Evolutionary conservation across 2,888 invertebrate genomes (phyloP), one percentile per base, ranked within the genome.

Genomic region (Caenorhabditis drosophilae): DNA sequence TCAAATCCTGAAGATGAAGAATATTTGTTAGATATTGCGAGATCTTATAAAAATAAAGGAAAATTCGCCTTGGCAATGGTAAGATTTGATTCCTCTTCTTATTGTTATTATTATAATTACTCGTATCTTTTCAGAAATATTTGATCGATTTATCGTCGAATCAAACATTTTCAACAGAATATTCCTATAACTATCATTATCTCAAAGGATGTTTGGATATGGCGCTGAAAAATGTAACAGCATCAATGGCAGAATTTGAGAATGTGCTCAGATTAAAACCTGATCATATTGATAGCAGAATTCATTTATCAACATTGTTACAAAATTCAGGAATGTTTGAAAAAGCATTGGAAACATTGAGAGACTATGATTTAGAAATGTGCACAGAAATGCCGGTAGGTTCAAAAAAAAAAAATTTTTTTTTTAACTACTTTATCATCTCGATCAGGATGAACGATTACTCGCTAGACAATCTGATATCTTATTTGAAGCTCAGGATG

Each of bases 391-490:
- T 81, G 6, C 80, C 80, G 40, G 78, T 78, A 34, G 15, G 34
- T 35, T n/a, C n/a, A n/a, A n/a, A n/a, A 23, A n/a, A n/a, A n/a
- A 22, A 49, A 4, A 25, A 48, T 42, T 35, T 36, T 16, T 6
- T 26, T 15, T 16, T 45, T 15, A 46, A 45, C 23, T 53, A 53
- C 15, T 63, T 51, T 4, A 16, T 18, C n/a, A 40, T 27, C 22
- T 46, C 11, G 22, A 57, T 22, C 56, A 54, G 7, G 81, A 82
- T 48, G 81, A 82, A 52, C 72, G 82, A 9, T 63, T 82, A 25
- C 66, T 82, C 6, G 55, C 74, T 34, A 72, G 76, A 7, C 80
- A 80, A 49, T 75, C 79, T 12, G 80, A 81, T 34, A 73, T 80
- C 12, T 66, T 82, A 4, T 75, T 73, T 41, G 73, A 76, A 42